A percentile compares a stretch with the other conserved stretches of the same genome.
Evolutionary conservation across 2,888 invertebrate species (phyloP).

Genomic region (Melipona beecheii): DNA sequence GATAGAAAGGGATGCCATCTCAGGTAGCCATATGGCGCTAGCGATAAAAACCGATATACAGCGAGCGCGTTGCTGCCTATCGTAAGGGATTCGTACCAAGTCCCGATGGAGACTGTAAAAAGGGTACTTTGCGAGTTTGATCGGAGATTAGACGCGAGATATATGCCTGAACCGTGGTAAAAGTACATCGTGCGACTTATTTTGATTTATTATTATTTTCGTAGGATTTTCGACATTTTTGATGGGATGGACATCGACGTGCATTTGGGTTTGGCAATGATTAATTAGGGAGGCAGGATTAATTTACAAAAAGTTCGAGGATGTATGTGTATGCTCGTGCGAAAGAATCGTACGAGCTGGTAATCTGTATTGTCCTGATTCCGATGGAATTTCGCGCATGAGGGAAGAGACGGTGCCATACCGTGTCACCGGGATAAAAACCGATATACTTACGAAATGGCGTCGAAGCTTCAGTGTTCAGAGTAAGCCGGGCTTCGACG

Average conservation of each 20-base stretch:
- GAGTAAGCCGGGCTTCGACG: constrained; percentile 49
- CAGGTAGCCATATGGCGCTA: constrained; percentile 58
- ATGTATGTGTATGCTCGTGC: too few species aligned
- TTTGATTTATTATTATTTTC: too few species aligned
- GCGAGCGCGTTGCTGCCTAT: constrained; percentile 4
- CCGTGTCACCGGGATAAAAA: constrained; percentile 63
- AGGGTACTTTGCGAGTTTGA: constrained; percentile 12
- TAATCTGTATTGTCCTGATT: constrained; percentile 34
- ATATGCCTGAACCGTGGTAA: too few species aligned
- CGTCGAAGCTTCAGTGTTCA: constrained; percentile 52
- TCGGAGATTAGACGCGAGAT: neutral
- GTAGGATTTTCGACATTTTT: too few species aligned
- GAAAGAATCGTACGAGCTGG: constrained; percentile 25
- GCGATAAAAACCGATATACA: constrained; percentile 63
- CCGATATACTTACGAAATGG: constrained; percentile 56
- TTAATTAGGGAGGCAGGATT: too few species aligned
- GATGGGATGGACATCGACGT: too few species aligned
- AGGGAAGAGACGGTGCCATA: constrained; percentile 49
- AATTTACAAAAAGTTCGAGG: too few species aligned
- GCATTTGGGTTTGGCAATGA: too few species aligned
- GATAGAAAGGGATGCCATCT: constrained; percentile 4
- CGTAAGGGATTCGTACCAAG: constrained; percentile 52
- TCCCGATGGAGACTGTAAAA: constrained; percentile 29
- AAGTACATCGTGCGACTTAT: too few species aligned
- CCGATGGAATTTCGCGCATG: neutral